Conservation (phyloP, 2,113 vertebrate species). For the Thunnus maccoyii region DNA sequence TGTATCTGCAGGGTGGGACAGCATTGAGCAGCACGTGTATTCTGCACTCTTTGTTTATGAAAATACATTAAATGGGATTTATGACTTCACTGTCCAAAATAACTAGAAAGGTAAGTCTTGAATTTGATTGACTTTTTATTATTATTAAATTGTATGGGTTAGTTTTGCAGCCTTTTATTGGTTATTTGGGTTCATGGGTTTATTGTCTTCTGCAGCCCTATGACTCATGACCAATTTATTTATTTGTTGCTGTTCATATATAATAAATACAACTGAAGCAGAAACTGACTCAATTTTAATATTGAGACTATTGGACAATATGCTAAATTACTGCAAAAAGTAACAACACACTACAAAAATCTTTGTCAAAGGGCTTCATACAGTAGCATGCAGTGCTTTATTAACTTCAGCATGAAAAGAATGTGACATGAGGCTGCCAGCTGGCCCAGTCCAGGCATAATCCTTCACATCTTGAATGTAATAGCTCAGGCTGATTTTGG, state of each 20-base stretch:
- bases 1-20: conserved; percentile 15
- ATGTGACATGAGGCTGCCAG: background rate
- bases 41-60: conserved; percentile 1
- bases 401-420: background rate
- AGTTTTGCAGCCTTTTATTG: no score
- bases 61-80: conserved; percentile 59
- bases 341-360: background rate
- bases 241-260: background rate
- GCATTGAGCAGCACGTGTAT: conserved; percentile 31
- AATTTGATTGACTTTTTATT: background rate
- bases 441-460: background rate
- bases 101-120: conserved; percentile 57
- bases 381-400: background rate
- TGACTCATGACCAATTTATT: no score
- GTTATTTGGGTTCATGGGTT: no score
- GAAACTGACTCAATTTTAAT: background rate
- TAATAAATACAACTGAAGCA: background rate
- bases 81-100: background rate
- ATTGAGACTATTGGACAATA: background rate
- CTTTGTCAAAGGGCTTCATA: background rate
- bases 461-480: background rate
- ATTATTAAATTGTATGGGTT: background rate
- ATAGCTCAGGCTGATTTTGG: conserved; percentile 23
- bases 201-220: no score
- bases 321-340: background rate